phyloP scores from a whole-genome alignment of 2,797 vertebrate species.

The Spinus olivaceus region DNA sequence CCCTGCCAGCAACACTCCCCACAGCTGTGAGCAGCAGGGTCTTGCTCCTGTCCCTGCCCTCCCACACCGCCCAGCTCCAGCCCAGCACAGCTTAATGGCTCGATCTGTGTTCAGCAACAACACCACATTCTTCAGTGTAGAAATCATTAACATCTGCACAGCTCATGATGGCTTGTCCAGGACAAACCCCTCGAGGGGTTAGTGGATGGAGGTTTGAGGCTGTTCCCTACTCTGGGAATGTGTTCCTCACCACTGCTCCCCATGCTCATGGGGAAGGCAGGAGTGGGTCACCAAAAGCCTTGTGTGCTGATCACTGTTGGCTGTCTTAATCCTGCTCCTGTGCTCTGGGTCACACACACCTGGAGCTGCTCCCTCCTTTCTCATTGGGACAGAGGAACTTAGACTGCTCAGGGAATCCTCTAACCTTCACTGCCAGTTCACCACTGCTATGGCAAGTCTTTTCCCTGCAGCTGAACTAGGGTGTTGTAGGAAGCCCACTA shows the following conservation, averaged over 20 bases:
- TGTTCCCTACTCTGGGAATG: background rate
- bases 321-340: background rate
- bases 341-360: background rate
- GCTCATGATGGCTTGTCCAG: background rate
- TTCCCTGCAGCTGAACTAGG: background rate
- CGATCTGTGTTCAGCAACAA: background rate
- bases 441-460: background rate
- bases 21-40: background rate
- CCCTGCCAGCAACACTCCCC: background rate
- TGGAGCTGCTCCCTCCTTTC: background rate
- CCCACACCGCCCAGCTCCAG: background rate
- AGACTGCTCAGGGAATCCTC: background rate
- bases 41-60: constrained; percentile 11
- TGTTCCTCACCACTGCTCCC: background rate
- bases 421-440: background rate
- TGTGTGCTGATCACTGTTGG: no score
- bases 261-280: background rate
- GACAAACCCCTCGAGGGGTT: background rate
- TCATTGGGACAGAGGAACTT: background rate
- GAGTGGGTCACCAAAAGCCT: background rate
- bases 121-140: constrained; percentile 37
- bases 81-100: background rate
- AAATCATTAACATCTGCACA: constrained; percentile 65
- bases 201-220: background rate
- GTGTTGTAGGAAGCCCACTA: background rate